Evolutionary conservation across 2,113 vertebrate genomes (phyloP).

Genomic region (Campylomormyrus numenius): DNA sequence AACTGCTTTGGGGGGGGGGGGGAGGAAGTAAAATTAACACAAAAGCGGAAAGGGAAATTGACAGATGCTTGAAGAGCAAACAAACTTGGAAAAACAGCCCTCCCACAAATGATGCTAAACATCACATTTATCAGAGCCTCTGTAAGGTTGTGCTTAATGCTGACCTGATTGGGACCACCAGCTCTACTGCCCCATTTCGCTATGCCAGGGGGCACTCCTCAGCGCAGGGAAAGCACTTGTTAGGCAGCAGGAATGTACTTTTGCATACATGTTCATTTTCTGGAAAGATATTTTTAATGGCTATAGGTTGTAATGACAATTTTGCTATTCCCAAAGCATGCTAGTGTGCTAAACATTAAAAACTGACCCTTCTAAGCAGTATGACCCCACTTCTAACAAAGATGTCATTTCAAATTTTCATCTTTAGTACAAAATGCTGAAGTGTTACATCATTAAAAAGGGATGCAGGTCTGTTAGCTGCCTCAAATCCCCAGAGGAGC

Average conservation of each 20-base stretch:
- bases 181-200: not conserved
- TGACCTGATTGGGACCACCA: not conserved
- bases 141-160: not conserved
- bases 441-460: not conserved
- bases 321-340: not conserved
- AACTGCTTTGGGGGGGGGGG: not conserved
- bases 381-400: not conserved
- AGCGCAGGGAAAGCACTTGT: not conserved
- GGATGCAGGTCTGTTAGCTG: conserved; percentile 49
- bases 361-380: not conserved
- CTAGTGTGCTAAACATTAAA: not conserved
- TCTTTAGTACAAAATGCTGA: not conserved
- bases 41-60: not conserved
- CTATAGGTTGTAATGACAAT: not conserved
- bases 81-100: not conserved
- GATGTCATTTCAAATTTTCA: not conserved
- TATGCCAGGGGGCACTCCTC: not conserved
- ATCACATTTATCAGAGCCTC: not conserved
- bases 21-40: not conserved
- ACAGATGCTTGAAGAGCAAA: not conserved
- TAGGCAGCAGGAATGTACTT: not conserved
- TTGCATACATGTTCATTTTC: not conserved
- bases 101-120: not conserved
- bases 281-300: not conserved
- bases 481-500: conserved; percentile 41